Evolutionary conservation across 2,888 invertebrate species (phyloP).

Genomic region (Crioceris asparagi): DNA sequence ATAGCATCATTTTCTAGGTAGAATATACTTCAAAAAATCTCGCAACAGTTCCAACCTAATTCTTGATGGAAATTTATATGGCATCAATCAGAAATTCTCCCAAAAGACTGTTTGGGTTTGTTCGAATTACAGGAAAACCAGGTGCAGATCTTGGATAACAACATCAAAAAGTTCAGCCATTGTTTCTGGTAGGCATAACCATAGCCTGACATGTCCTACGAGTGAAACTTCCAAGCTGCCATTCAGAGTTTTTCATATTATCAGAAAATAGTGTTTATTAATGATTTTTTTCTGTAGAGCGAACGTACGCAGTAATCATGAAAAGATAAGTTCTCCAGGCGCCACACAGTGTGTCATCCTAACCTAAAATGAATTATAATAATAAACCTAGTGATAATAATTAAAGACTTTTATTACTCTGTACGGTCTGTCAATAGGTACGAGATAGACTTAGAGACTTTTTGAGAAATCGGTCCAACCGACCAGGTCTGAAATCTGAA

Average conservation of each 20-base stretch:
- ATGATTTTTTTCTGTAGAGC: too few relatives aligned
- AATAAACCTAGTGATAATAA: too few relatives aligned
- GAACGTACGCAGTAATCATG: too few relatives aligned
- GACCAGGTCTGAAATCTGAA: too few relatives aligned
- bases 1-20: slow-evolving; percentile 1
- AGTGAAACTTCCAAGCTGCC: slow-evolving; percentile 14
- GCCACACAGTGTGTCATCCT: too few relatives aligned
- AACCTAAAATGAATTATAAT: too few relatives aligned
- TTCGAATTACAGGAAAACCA: slow-evolving; percentile 4
- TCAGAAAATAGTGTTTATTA: slow-evolving; percentile 5
- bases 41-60: neutral
- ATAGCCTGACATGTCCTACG: slow-evolving; percentile 15
- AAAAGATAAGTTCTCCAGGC: too few relatives aligned
- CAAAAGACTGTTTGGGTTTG: neutral
- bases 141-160: slow-evolving; percentile 9
- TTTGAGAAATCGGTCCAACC: too few relatives aligned
- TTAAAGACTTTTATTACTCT: too few relatives aligned
- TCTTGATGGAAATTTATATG: neutral
- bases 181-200: slow-evolving; percentile 17
- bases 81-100: neutral
- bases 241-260: slow-evolving; percentile 13
- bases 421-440: too few relatives aligned
- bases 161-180: slow-evolving; percentile 15
- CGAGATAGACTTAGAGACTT: too few relatives aligned
- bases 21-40: neutral